Evolutionary conservation across 2,888 invertebrate genomes (phyloP).

Genomic region (Cephus rjabovi): DNA sequence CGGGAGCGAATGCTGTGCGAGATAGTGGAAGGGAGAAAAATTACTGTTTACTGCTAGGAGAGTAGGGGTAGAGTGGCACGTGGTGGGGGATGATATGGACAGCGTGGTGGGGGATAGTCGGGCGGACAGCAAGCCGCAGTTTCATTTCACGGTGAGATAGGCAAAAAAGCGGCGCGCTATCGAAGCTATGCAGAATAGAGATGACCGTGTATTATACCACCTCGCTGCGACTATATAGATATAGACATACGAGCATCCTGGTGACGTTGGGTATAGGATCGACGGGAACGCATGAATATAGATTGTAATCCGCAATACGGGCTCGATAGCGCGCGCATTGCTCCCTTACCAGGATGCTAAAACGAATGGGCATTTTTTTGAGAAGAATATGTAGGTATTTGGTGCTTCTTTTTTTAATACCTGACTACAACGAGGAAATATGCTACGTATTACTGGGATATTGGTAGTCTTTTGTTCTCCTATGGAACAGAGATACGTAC

Average conservation of each 20-base stretch:
- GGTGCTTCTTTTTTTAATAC: background rate
- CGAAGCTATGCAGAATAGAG: slow-evolving; percentile 44
- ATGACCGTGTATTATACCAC: slow-evolving; percentile 40
- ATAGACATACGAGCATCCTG: background rate
- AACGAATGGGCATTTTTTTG: background rate
- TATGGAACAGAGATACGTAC: background rate
- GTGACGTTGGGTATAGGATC: background rate
- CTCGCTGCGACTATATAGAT: slow-evolving; percentile 7
- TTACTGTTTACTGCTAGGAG: slow-evolving; percentile 20
- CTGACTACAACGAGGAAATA: slow-evolving; percentile 10
- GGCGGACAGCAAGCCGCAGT: slow-evolving; percentile 40
- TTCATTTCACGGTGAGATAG: slow-evolving; percentile 54
- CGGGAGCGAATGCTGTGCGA: slow-evolving; percentile 30
- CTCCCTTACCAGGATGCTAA: background rate
- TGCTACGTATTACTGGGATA: slow-evolving; percentile 2
- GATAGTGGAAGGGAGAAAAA: slow-evolving; percentile 44
- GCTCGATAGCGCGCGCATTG: background rate
- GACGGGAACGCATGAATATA: slow-evolving; percentile 34
- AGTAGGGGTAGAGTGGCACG: background rate
- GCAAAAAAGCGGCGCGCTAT: slow-evolving; percentile 48
- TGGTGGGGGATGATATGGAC: background rate
- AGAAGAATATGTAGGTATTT: background rate
- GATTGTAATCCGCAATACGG: slow-evolving; percentile 29
- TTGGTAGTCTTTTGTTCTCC: background rate
- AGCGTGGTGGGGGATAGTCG: background rate